These are phyloP conservation scores for Miniopterus natalensis DNA, from an alignment of 2,113 vertebrate species.

Conservation along the genomic window DNA sequence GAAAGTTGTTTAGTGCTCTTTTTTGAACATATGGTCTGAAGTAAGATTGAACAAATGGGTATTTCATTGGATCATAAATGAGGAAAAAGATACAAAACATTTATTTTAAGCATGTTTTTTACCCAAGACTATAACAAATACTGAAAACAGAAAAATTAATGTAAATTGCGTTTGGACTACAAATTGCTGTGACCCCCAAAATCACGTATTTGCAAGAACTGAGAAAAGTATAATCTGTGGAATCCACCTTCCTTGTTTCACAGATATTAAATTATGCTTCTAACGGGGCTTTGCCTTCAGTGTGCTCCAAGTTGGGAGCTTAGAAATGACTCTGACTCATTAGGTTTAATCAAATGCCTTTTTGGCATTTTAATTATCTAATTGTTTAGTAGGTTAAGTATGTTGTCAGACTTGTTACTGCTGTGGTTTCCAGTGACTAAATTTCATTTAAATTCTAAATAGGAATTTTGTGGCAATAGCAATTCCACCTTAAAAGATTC, in stretches of 20 bases:
- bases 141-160: background rate
- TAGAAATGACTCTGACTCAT: background rate
- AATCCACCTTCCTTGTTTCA: background rate
- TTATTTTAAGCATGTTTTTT: background rate
- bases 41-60: background rate
- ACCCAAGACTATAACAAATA: background rate
- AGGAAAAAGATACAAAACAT: constrained; percentile 26
- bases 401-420: background rate
- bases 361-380: background rate
- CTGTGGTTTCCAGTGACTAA: constrained; percentile 20
- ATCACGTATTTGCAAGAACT: background rate
- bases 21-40: background rate
- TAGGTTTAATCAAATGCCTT: background rate
- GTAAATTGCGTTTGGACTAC: background rate
- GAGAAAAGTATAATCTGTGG: background rate
- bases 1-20: background rate
- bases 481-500: constrained; percentile 77
- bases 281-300: background rate
- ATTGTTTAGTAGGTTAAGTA: background rate
- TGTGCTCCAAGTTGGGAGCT: background rate
- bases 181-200: background rate
- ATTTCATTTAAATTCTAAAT: constrained; percentile 32
- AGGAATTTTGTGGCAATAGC: constrained; percentile 12
- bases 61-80: constrained; percentile 11
- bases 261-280: background rate